Evolutionary conservation across 2,113 vertebrate genomes (phyloP).

Genomic region (Philantomba maxwellii): DNA sequence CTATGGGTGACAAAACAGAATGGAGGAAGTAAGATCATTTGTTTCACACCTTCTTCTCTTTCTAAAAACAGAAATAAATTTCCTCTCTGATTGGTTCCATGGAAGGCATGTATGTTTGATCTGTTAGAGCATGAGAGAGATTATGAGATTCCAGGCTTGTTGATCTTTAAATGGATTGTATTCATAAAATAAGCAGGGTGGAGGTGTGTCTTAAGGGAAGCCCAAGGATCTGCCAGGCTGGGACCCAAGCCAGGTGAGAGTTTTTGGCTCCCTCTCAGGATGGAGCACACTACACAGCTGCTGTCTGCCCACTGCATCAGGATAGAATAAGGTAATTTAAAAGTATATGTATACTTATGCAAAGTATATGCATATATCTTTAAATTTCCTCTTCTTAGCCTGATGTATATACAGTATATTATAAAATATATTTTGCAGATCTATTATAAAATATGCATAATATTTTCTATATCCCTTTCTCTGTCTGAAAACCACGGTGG

Average conservation of each 20-base stretch:
- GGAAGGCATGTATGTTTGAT: slow-evolving; percentile 7
- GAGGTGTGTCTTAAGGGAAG: slow-evolving; percentile 35
- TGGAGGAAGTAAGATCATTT: neutral
- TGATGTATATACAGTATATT: neutral
- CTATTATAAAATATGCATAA: neutral
- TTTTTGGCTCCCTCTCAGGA: neutral
- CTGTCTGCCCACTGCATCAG: neutral
- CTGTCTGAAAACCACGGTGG: neutral
- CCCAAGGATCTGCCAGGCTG: neutral
- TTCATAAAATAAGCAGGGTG: slow-evolving; percentile 47
- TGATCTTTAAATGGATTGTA: slow-evolving; percentile 42
- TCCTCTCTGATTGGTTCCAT: neutral
- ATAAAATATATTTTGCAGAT: neutral
- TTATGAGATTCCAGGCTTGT: slow-evolving; percentile 40
- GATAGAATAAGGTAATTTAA: neutral
- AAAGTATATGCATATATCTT: neutral
- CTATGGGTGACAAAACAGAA: neutral
- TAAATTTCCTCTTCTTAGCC: neutral
- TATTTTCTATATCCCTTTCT: neutral
- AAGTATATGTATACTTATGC: neutral
- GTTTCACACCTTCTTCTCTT: neutral
- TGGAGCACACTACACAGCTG: neutral
- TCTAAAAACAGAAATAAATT: neutral
- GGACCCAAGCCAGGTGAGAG: slow-evolving; percentile 12
- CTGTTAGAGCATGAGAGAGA: slow-evolving; percentile 47